Conservation (phyloP, 2,113 vertebrate species). For the Solea senegalensis region DNA sequence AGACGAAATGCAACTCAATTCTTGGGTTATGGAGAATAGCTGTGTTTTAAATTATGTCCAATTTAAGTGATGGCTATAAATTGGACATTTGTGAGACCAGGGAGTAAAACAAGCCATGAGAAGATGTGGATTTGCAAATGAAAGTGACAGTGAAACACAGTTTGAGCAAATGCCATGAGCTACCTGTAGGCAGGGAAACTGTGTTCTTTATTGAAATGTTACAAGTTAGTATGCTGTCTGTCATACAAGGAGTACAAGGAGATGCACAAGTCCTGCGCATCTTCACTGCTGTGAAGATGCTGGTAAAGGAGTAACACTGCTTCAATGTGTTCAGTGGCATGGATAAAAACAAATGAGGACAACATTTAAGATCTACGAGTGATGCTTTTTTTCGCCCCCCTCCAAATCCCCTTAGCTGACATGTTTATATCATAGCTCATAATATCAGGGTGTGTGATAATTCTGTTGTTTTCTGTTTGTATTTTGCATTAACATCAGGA, state of each 20-base stretch:
- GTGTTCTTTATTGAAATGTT: conserved; percentile 34
- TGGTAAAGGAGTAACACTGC: too few relatives aligned
- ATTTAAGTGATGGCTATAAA: conserved; percentile 5
- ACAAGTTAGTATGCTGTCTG: conserved; percentile 41
- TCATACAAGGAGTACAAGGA: conserved; percentile 36
- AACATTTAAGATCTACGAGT: conserved; percentile 13
- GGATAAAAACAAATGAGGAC: conserved; percentile 10
- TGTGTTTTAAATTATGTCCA: conserved; percentile 5
- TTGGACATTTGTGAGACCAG: conserved; percentile 20
- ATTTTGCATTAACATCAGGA: conserved; percentile 5
- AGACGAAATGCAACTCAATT: background rate
- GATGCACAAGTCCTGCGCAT: too few relatives aligned
- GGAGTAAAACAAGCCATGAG: conserved; percentile 14
- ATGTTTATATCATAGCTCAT: background rate
- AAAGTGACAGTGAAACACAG: conserved; percentile 52
- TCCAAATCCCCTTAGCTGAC: background rate
- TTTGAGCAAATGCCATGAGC: conserved; percentile 55
- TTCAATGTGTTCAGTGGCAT: conserved; percentile 16
- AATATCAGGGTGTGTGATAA: background rate
- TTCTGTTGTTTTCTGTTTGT: background rate
- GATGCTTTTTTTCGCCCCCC: background rate
- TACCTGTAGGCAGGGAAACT: conserved; percentile 44
- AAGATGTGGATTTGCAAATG: conserved; percentile 38
- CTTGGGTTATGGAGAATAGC: background rate
- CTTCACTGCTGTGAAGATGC: conserved; percentile 35